A percentile compares a stretch with the other conserved stretches of the same genome.
Evolutionary conservation across 2,113 vertebrate genomes (phyloP).

Genomic region (Gymnogyps californianus): DNA sequence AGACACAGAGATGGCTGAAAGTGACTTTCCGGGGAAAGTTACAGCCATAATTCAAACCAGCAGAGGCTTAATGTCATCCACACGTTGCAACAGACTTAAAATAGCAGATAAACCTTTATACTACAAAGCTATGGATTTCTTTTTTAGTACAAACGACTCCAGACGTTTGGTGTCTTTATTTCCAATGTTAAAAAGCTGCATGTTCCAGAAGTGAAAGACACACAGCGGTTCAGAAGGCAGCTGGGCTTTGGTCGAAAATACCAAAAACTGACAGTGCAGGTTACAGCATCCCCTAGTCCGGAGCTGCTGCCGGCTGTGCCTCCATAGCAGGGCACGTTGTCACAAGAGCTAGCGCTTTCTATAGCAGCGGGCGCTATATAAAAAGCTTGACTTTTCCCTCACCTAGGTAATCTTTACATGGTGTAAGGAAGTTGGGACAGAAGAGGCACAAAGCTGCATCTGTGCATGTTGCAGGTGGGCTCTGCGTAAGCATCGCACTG

Average conservation of each 20-base stretch:
- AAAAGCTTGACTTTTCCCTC: background rate
- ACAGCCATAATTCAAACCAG: background rate
- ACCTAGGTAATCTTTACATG: background rate
- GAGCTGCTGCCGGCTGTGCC: background rate
- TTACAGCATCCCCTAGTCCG: rapidly evolving
- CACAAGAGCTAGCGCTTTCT: background rate
- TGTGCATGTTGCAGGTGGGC: background rate
- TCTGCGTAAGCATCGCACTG: background rate
- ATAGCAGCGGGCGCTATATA: background rate
- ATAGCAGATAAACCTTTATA: background rate
- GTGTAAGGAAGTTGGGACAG: background rate
- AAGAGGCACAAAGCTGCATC: background rate
- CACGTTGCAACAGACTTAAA: rapidly evolving
- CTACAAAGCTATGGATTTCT: background rate
- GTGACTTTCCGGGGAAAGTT: background rate
- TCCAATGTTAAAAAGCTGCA: background rate
- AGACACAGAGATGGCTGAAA: background rate
- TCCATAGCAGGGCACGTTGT: background rate
- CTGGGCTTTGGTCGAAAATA: background rate
- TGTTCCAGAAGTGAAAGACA: background rate
- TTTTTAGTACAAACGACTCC: background rate
- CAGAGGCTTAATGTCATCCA: background rate
- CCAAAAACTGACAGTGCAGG: background rate
- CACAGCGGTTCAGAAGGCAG: background rate
- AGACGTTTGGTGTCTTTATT: background rate